These are phyloP conservation scores for Mesorhabditis spiculigera DNA, from an alignment of 2,888 invertebrate species.

Conservation along the genomic window DNA sequence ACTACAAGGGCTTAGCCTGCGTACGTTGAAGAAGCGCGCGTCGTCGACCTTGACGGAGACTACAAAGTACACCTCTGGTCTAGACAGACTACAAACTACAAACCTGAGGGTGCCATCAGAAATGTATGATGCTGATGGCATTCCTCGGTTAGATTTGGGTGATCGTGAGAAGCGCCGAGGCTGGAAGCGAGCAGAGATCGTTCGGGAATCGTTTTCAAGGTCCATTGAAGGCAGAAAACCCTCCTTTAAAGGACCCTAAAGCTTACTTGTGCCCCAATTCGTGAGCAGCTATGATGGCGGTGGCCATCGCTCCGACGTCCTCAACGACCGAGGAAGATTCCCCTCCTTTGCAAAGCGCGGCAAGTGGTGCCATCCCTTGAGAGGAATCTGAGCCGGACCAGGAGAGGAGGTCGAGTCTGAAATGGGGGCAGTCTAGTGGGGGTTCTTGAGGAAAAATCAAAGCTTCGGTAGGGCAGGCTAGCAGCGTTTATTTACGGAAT, in stretches of 20 bases:
- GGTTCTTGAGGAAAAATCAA: too few relatives aligned
- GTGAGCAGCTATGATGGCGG: conserved; percentile 55
- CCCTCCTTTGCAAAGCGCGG: conserved; percentile 44
- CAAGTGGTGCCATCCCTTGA: conserved; percentile 57
- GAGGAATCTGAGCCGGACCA: conserved; percentile 46
- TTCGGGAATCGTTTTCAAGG: too few relatives aligned
- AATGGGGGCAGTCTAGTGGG: not conserved
- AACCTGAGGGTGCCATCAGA: conserved; percentile 39
- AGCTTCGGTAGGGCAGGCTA: too few relatives aligned
- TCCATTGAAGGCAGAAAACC: not conserved
- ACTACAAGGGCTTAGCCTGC: not conserved
- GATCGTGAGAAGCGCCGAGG: conserved; percentile 53
- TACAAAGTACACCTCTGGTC: not conserved
- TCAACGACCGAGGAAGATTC: conserved; percentile 54
- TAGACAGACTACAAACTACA: not conserved
- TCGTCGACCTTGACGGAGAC: conserved; percentile 7
- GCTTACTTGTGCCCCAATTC: conserved; percentile 53
- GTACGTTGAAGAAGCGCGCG: not conserved
- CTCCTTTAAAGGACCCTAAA: not conserved
- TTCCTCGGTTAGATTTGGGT: conserved; percentile 30
- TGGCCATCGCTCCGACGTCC: conserved; percentile 54
- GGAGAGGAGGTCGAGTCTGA: conserved; percentile 46
- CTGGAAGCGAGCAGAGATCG: conserved; percentile 18
- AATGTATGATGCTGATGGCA: conserved; percentile 43
- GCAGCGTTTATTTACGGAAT: too few relatives aligned